Evolutionary conservation across 1,140 invertebrate species (phyloP).

Genomic region (Bombus affinis): DNA sequence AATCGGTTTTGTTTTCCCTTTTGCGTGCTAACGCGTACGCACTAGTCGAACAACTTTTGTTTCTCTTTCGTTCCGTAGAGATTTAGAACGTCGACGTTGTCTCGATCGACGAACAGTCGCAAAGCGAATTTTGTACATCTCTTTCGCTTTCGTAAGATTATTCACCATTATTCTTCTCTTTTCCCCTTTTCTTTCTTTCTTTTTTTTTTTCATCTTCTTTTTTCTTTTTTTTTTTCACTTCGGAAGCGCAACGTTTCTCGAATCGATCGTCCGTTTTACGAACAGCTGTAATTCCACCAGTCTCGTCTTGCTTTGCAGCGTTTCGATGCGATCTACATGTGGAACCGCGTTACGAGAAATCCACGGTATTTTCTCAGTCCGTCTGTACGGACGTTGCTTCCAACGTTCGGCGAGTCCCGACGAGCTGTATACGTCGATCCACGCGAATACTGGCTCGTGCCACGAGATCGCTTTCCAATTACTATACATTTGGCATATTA

Average conservation of each 20-base stretch:
- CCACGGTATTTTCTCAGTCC: no score
- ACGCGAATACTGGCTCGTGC: constrained; percentile 27
- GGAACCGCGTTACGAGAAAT: neutral
- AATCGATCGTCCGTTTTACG: neutral
- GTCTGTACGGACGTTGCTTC: neutral
- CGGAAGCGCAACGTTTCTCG: constrained; percentile 14
- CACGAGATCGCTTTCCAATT: constrained; percentile 70
- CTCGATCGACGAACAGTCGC: constrained; percentile 56
- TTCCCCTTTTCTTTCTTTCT: no score
- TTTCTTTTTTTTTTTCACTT: no score
- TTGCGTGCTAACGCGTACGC: constrained; percentile 56
- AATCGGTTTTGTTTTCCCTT: constrained; percentile 57
- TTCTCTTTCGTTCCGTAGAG: constrained; percentile 33
- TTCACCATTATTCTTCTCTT: neutral
- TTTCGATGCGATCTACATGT: neutral
- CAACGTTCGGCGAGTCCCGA: neutral
- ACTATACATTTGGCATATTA: constrained; percentile 83
- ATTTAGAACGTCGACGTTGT: constrained; percentile 23
- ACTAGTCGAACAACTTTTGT: constrained; percentile 43
- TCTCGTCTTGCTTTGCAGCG: neutral
- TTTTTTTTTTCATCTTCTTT: neutral
- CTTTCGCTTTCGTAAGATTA: constrained; percentile 2
- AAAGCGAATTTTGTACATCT: constrained; percentile 65
- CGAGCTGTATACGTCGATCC: neutral
- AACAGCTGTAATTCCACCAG: neutral